Percentiles rank a stretch among this genome's conserved stretches.
These are phyloP conservation scores for Leucopsar rothschildi DNA, from an alignment of 2,113 vertebrate species.

Conservation along the genomic window DNA sequence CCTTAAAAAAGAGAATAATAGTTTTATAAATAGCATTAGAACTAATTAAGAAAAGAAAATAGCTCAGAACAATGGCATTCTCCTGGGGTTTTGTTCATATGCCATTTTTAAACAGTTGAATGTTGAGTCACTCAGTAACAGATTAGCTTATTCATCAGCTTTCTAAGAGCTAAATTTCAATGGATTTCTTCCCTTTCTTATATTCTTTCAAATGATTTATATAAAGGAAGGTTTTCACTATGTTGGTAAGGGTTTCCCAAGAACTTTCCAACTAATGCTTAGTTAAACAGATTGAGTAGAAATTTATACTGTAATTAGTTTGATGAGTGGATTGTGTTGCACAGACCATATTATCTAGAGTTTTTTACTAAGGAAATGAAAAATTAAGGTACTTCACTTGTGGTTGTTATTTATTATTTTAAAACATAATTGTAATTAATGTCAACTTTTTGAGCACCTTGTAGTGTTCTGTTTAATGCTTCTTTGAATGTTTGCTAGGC, in stretches of 20 bases:
- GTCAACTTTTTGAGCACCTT: not conserved
- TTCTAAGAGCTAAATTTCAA: slow-evolving; percentile 50
- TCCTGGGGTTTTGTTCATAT: slow-evolving; percentile 40
- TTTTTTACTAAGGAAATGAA: not conserved
- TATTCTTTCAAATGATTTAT: slow-evolving; percentile 40
- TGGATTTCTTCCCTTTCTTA: slow-evolving; percentile 49
- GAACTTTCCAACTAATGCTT: slow-evolving; percentile 33
- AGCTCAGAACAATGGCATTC: slow-evolving; percentile 6
- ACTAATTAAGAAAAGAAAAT: slow-evolving; percentile 55
- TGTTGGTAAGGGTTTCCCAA: slow-evolving; percentile 28
- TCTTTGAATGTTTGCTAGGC: not conserved
- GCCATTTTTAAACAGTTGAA: slow-evolving; percentile 38
- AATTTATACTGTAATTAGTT: slow-evolving; percentile 58
- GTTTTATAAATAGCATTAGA: slow-evolving; percentile 4
- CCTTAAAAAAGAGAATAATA: not conserved
- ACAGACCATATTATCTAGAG: not conserved
- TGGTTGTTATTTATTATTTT: not conserved
- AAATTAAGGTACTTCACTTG: not conserved
- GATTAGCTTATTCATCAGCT: slow-evolving; percentile 48
- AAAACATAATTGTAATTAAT: not conserved
- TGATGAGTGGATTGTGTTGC: not conserved
- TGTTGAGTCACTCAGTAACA: slow-evolving; percentile 7
- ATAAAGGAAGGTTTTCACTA: slow-evolving; percentile 26
- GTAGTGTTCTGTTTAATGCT: not conserved
- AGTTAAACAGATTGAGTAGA: slow-evolving; percentile 36